Evolutionary conservation across 2,888 invertebrate species (phyloP).

Genomic region (Drosophila merina): DNA sequence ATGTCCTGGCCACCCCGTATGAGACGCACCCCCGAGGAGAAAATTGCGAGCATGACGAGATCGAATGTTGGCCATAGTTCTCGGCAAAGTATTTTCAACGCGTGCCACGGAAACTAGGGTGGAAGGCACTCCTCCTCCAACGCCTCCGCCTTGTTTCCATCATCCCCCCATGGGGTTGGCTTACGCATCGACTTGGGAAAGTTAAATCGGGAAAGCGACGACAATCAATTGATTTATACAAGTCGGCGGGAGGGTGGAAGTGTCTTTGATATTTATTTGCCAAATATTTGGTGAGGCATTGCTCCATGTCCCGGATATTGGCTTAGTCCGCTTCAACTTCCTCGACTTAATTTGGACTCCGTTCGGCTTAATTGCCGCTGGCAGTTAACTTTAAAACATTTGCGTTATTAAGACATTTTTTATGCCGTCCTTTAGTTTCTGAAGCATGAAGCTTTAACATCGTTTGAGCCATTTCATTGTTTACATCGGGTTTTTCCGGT

Average conservation of each 20-base stretch:
- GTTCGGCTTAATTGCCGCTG: constrained; percentile 58
- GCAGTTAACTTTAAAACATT: constrained; percentile 42
- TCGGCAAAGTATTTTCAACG: constrained; percentile 60
- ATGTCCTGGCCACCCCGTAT: constrained; percentile 25
- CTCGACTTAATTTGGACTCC: neutral
- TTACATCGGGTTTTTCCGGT: constrained; percentile 48
- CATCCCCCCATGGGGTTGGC: constrained; percentile 13
- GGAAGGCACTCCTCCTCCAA: constrained; percentile 8
- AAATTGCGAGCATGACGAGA: constrained; percentile 61
- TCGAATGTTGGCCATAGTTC: constrained; percentile 75
- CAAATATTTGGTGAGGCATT: constrained; percentile 70
- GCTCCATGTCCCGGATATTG: constrained; percentile 59
- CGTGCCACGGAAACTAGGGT: constrained; percentile 58
- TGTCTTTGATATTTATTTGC: constrained; percentile 70
- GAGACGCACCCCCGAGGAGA: constrained; percentile 24
- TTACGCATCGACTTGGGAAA: constrained; percentile 50
- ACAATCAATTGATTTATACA: constrained; percentile 76
- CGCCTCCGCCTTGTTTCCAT: neutral
- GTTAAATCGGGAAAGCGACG: constrained; percentile 62
- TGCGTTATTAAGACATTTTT: constrained; percentile 56
- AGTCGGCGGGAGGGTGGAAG: constrained; percentile 4
- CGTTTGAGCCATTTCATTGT: constrained; percentile 59
- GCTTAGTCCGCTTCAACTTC: constrained; percentile 39
- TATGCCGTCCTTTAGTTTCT: constrained; percentile 4
- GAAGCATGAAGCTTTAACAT: neutral